Conservation (phyloP, 2,888 invertebrate species). For the Noctua comes region DNA sequence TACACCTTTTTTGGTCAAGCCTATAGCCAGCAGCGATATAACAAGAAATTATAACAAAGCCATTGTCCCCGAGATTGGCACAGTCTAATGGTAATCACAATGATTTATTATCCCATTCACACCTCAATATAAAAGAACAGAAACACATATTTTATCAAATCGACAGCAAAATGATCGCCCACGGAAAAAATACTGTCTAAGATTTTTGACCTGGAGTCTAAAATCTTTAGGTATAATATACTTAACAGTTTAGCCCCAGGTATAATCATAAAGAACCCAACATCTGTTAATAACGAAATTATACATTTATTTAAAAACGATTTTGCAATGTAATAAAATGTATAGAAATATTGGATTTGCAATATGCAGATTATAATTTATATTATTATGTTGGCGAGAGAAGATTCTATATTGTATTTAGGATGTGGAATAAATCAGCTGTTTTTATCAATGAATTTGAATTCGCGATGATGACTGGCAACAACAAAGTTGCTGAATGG, state of each 20-base stretch:
- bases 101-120: conserved; percentile 50
- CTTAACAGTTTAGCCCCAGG: conserved; percentile 55
- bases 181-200: conserved; percentile 33
- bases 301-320: conserved; percentile 59
- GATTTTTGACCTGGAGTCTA: conserved; percentile 38
- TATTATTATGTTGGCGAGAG: conserved; percentile 27
- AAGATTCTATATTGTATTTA: conserved; percentile 17
- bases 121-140: conserved; percentile 43
- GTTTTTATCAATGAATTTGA: conserved; percentile 18
- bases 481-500: not conserved
- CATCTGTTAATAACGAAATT: conserved; percentile 54
- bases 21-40: conserved; percentile 22
- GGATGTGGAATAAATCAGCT: not conserved
- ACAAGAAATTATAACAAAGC: conserved; percentile 32
- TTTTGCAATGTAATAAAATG: conserved; percentile 47
- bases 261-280: conserved; percentile 54
- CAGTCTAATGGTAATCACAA: conserved; percentile 26
- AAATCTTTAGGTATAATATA: conserved; percentile 43
- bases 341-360: conserved; percentile 50
- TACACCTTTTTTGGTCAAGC: conserved; percentile 5
- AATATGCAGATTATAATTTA: conserved; percentile 39
- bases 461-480: not conserved
- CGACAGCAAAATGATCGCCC: conserved; percentile 45
- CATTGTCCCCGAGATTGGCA: conserved; percentile 35
- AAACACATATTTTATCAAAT: conserved; percentile 44